Evolutionary conservation across 2,797 vertebrate species (phyloP).

Genomic region (Vipera ursinii): DNA sequence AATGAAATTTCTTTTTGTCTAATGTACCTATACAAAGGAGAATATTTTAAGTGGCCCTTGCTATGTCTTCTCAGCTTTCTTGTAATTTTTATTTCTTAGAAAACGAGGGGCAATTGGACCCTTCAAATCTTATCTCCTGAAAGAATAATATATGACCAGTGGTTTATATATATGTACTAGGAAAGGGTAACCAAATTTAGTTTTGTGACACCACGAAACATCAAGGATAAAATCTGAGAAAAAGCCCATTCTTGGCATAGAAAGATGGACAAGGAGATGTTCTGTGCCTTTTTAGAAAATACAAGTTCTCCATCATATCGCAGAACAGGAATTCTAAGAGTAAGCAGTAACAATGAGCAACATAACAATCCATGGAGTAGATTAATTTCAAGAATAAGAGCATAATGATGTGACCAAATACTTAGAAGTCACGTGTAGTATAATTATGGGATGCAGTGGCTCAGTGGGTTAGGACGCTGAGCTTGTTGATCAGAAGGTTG

Average conservation of each 20-base stretch:
- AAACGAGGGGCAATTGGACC: neutral
- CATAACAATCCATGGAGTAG: neutral
- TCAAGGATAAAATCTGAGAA: neutral
- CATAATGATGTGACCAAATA: neutral
- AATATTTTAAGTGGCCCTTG: neutral
- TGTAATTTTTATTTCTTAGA: neutral
- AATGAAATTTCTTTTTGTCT: constrained; percentile 40
- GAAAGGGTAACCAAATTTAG: neutral
- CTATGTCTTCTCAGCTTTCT: neutral
- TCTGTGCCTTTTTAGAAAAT: neutral
- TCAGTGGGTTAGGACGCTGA: too few species aligned
- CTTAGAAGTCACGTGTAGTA: neutral
- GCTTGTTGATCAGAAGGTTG: too few species aligned
- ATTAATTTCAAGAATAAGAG: too few species aligned
- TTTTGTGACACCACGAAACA: neutral
- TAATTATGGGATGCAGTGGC: neutral
- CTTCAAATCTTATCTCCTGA: neutral
- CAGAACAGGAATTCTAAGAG: neutral
- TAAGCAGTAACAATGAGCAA: neutral
- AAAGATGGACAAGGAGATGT: neutral
- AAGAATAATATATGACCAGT: neutral
- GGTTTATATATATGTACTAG: neutral
- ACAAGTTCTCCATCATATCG: neutral
- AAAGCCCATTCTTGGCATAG: neutral
- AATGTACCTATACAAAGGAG: constrained; percentile 9